phyloP scores from a whole-genome alignment of 35 echinoderm and acorn worm genomes.

The Patiria miniata region DNA sequence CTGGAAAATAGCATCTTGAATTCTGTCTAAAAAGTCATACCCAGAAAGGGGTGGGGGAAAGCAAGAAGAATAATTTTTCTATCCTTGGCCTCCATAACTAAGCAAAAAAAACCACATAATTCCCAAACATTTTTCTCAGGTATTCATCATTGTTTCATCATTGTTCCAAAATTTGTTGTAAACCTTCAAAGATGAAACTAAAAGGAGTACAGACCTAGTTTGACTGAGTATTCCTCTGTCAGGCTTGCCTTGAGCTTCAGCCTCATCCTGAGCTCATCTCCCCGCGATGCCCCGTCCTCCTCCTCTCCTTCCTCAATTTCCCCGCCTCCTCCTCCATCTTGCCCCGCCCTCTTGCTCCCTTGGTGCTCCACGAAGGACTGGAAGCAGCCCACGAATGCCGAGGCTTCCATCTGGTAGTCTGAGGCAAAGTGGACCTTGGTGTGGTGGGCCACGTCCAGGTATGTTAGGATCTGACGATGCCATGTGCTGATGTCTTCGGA shows the following conservation, averaged over 20 bases:
- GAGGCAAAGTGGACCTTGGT: slow-evolving; percentile 81
- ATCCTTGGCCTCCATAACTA: no score
- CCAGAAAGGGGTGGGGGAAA: no score
- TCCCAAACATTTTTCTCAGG: no score
- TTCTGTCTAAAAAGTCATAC: no score
- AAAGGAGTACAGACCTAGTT: slow-evolving; percentile 63
- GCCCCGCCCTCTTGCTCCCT: slow-evolving; percentile 14
- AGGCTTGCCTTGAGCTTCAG: slow-evolving; percentile 61
- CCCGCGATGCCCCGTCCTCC: slow-evolving; percentile 16
- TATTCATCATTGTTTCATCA: no score
- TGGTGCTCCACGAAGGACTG: slow-evolving; percentile 53
- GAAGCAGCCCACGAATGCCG: slow-evolving; percentile 86
- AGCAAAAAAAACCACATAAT: no score
- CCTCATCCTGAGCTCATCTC: slow-evolving; percentile 56
- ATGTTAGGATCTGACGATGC: slow-evolving; percentile 48
- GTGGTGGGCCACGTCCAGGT: slow-evolving; percentile 41
- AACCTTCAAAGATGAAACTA: neutral
- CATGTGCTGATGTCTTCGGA: slow-evolving; percentile 11
- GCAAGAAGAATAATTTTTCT: no score
- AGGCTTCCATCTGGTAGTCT: slow-evolving; percentile 61
- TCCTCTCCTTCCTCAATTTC: slow-evolving; percentile 41
- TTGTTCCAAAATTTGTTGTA: no score
- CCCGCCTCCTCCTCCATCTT: neutral
- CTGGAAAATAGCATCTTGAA: no score
- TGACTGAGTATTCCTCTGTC: slow-evolving; percentile 59